phyloP scores from a whole-genome alignment of 23 tunicate species.

The Ascidia mentula region DNA sequence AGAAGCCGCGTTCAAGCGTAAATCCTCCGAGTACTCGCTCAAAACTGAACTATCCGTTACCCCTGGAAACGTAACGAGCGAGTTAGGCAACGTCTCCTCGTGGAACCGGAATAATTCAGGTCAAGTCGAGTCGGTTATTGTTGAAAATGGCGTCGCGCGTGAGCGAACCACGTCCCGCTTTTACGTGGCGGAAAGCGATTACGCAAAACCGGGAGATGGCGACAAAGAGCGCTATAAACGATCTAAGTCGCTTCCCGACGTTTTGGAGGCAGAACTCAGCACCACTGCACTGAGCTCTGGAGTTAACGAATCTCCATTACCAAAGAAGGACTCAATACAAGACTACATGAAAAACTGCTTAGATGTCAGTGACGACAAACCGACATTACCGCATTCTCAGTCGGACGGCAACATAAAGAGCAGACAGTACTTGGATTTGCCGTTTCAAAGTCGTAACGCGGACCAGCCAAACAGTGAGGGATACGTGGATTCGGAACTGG shows the following conservation, averaged over 20 bases:
- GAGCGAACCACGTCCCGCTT: background rate
- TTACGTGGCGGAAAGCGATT: background rate
- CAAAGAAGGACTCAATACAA: background rate
- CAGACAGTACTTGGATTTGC: background rate
- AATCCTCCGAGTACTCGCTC: background rate
- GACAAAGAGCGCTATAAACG: constrained; percentile 1
- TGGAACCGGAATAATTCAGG: constrained; percentile 63
- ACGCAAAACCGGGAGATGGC: background rate
- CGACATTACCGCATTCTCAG: background rate
- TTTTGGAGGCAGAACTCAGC: constrained; percentile 8
- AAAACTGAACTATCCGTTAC: constrained; percentile 7
- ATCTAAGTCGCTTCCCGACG: constrained; percentile 23
- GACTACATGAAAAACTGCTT: background rate
- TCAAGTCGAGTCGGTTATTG: constrained; percentile 10
- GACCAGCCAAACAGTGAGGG: too few species aligned
- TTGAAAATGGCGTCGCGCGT: background rate
- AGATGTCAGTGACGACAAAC: background rate
- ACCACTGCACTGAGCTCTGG: too few species aligned
- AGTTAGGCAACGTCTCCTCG: constrained; percentile 11
- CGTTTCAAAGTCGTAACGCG: background rate
- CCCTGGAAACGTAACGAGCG: background rate
- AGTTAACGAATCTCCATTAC: background rate
- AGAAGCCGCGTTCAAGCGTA: background rate
- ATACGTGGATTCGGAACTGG: background rate
- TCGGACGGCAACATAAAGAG: background rate